Conservation (phyloP, 2,797 vertebrate species). For the Pelodytes ibericus region DNA sequence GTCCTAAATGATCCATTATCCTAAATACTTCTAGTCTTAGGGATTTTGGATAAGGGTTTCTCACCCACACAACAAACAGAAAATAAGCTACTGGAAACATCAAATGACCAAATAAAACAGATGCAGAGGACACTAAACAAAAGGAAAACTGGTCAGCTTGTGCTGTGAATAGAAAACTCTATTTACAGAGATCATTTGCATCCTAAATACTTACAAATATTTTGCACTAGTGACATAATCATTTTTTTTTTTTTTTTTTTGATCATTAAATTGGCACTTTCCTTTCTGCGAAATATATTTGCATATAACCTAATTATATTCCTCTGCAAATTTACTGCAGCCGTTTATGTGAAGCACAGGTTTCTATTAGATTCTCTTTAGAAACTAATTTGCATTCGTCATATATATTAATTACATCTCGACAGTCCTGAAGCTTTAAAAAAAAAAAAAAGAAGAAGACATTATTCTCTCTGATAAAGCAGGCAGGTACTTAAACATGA, state of each 20-base stretch:
- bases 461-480: conserved; percentile 34
- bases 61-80: no score
- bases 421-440: conserved; percentile 31
- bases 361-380: conserved; percentile 42
- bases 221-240: conserved; percentile 46
- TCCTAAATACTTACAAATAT: conserved; percentile 29
- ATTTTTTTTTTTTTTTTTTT: conserved; percentile 41
- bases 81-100: no score
- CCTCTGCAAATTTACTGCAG: conserved; percentile 23
- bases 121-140: background rate
- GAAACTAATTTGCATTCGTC: conserved; percentile 43
- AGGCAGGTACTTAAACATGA: conserved; percentile 31
- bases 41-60: no score
- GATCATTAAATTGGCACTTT: conserved; percentile 44
- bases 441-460: no score
- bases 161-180: background rate
- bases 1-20: no score
- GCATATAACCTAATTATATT: conserved; percentile 53
- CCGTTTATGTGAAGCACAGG: conserved; percentile 25
- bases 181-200: background rate
- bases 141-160: no score
- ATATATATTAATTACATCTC: conserved; percentile 40
- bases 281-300: conserved; percentile 26
- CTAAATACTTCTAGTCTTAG: no score
- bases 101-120: no score